Conservation (phyloP, 2,113 vertebrate genomes). For the Jaculus jaculus region DNA sequence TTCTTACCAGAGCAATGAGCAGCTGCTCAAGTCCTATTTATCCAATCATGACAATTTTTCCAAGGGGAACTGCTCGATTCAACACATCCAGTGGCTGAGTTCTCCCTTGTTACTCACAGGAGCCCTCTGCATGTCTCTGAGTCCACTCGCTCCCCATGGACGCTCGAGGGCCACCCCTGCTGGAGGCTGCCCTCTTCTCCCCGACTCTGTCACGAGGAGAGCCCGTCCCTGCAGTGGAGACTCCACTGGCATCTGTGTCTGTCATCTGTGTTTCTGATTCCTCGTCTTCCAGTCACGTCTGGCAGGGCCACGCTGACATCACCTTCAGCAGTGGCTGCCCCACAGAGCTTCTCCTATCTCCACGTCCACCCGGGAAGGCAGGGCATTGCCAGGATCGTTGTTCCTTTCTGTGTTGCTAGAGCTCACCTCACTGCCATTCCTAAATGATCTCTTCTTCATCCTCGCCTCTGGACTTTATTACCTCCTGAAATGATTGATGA, state of each 20-base stretch:
- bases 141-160: background rate
- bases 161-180: rapidly evolving
- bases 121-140: background rate
- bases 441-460: rapidly evolving
- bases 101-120: rapidly evolving
- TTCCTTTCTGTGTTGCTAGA: background rate
- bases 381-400: background rate
- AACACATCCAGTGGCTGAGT: background rate
- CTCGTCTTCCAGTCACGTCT: rapidly evolving
- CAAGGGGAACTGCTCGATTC: background rate
- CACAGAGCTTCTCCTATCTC: rapidly evolving
- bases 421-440: rapidly evolving
- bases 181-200: rapidly evolving
- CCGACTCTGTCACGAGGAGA: background rate
- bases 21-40: background rate
- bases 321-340: rapidly evolving
- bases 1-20: background rate
- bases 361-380: rapidly evolving
- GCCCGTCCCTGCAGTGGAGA: rapidly evolving
- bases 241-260: rapidly evolving
- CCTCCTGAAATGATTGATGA: background rate
- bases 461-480: rapidly evolving
- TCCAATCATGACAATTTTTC: background rate
- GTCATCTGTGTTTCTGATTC: rapidly evolving
- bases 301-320: rapidly evolving